Base-by-base conservation (phyloP, 2,888 invertebrate species). In the Orchesella flavescens region DNA sequence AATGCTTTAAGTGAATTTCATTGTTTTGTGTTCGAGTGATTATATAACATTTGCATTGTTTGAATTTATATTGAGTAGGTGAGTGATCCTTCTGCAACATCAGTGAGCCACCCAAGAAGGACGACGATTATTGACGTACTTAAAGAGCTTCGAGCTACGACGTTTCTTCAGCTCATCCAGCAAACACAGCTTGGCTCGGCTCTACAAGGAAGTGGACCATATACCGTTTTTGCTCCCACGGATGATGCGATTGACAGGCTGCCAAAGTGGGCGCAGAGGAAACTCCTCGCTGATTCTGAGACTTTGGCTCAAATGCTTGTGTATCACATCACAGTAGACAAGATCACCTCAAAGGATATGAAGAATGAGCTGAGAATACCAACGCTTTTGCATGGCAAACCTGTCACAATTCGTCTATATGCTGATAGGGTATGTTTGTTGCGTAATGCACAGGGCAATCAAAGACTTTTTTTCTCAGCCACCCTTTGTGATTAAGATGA, bases 211-310 rank as follows among this genome's bases (percentile, higher is more conserved):
- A 86, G 87, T 49, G 88, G 88, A 1, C 88, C 88, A 21, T 88
- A 88, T 61, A 88, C 88, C 5, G 88, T 88, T 19, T 88, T 88
- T 74, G 88, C 87, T 10, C 88, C 88, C 15, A 88, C 88, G 23
- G 88, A 88, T 68, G 88, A 88, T 82, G 88, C 88, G 17, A 87
- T 88, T 75, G 88, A 88, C 86, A 83, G 88, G 57, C 75, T 88
- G 59, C 87, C 88, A 44, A 87, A 88, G 77, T 87, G 87, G 87
- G 88, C 88, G 23, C 88, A 88, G 75, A 82, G 88, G 75, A 86
- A 86, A 61, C 83, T 88, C 0, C 82, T 87, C 10, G 84, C 86
- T 3, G 87, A 88, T 68, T 86, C 88, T 17, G 88, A 88, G 76
- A 79, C 88, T 59, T 73, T 89, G 77, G 87, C 86, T 53, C 86